Evolutionary conservation across 1,140 invertebrate species (phyloP).

Genomic region (Cephus cinctus): DNA sequence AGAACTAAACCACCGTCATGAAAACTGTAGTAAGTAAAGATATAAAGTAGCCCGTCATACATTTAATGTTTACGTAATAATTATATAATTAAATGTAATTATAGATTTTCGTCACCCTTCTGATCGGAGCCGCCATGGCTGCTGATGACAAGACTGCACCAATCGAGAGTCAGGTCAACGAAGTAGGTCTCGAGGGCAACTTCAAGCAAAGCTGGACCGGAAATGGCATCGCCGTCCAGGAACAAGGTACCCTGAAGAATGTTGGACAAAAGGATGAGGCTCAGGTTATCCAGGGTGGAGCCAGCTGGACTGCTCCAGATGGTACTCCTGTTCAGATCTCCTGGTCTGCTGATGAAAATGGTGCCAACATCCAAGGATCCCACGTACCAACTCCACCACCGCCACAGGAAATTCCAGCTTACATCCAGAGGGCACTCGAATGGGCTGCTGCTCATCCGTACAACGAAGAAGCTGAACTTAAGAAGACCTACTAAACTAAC

Average conservation of each 20-base stretch:
- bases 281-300: background rate
- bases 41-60: too few relatives aligned
- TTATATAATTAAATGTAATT: too few relatives aligned
- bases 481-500: background rate
- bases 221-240: conserved; percentile 21
- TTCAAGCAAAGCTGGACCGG: conserved; percentile 6
- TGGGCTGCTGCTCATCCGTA: background rate
- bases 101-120: background rate
- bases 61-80: too few relatives aligned
- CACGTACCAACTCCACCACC: conserved; percentile 51
- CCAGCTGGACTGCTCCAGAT: conserved; percentile 51
- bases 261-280: background rate
- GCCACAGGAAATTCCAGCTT: conserved; percentile 5
- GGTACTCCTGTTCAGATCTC: conserved; percentile 50
- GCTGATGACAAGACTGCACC: background rate
- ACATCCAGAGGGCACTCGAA: background rate
- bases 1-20: background rate
- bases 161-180: background rate
- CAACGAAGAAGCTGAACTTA: background rate
- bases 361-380: conserved; percentile 65
- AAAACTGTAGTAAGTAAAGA: too few relatives aligned
- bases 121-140: background rate
- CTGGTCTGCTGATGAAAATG: conserved; percentile 65
- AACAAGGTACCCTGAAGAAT: conserved; percentile 23
- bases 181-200: background rate